Evolutionary conservation across 1,140 invertebrate species (phyloP).

Genomic region (Monochamus saltuarius): DNA sequence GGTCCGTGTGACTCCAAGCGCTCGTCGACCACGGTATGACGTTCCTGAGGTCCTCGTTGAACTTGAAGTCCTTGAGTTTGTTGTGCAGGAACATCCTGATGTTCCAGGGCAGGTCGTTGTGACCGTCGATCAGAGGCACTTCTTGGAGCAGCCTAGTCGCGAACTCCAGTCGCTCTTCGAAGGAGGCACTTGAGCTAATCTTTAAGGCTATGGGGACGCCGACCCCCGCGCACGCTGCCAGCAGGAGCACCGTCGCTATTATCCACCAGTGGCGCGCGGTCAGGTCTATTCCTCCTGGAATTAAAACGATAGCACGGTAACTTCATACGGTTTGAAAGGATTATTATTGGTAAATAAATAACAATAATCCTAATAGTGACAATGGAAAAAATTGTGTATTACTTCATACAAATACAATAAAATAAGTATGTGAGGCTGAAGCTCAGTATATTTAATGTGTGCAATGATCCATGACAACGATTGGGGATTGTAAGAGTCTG

Average conservation of each 20-base stretch:
- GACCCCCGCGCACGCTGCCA: slow-evolving; percentile 66
- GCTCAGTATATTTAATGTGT: too few relatives aligned
- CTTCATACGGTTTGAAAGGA: background rate
- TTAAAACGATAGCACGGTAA: slow-evolving; percentile 1
- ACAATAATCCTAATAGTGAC: too few relatives aligned
- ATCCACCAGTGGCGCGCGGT: slow-evolving; percentile 64
- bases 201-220: slow-evolving; percentile 66
- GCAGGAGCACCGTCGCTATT: slow-evolving; percentile 63
- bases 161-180: slow-evolving; percentile 64
- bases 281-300: slow-evolving; percentile 54
- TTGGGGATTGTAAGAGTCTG: too few relatives aligned
- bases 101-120: slow-evolving; percentile 91
- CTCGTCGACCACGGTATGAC: slow-evolving; percentile 75
- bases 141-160: slow-evolving; percentile 61
- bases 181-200: slow-evolving; percentile 63
- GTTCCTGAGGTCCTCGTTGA: slow-evolving; percentile 68
- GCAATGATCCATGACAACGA: too few relatives aligned
- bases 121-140: slow-evolving; percentile 71
- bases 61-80: slow-evolving; percentile 78
- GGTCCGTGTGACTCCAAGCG: slow-evolving; percentile 82
- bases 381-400: too few relatives aligned
- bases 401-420: too few relatives aligned
- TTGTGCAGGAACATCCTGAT: slow-evolving; percentile 85
- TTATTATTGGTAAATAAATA: too few relatives aligned
- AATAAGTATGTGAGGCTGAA: too few relatives aligned